Conservation (phyloP, 1,140 invertebrate genomes). For the Anastatus disparis region DNA sequence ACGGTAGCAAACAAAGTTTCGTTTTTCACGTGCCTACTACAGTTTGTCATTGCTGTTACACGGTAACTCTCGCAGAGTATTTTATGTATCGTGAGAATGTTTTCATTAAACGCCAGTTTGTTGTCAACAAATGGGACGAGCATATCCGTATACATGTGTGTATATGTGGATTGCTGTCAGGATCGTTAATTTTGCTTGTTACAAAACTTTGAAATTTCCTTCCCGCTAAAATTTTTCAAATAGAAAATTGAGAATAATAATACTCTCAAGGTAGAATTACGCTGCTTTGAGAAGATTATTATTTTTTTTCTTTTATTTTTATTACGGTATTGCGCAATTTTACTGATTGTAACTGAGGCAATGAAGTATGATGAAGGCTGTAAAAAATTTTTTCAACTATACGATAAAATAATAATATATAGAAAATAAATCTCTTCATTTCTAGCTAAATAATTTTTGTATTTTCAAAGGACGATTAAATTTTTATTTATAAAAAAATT, state of each 20-base stretch:
- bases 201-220: too few species aligned
- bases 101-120: neutral
- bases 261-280: too few species aligned
- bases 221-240: neutral
- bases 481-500: too few species aligned
- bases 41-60: too few species aligned
- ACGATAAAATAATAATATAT: too few species aligned
- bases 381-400: neutral
- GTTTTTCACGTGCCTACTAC: slow-evolving; percentile 1
- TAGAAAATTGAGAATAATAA: slow-evolving; percentile 5
- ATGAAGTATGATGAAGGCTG: too few species aligned
- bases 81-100: slow-evolving; percentile 26
- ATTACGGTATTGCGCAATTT: neutral
- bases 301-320: neutral
- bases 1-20: too few species aligned
- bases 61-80: too few species aligned
- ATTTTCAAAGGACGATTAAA: too few species aligned
- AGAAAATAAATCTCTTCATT: too few species aligned
- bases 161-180: neutral
- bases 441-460: too few species aligned
- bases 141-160: neutral
- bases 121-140: neutral
- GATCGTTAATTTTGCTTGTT: neutral
- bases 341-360: neutral
- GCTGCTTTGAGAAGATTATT: neutral